Evolutionary conservation across 2,888 invertebrate genomes (phyloP), one percentile per base, ranked within the genome.

Genomic region (Allacma fusca): DNA sequence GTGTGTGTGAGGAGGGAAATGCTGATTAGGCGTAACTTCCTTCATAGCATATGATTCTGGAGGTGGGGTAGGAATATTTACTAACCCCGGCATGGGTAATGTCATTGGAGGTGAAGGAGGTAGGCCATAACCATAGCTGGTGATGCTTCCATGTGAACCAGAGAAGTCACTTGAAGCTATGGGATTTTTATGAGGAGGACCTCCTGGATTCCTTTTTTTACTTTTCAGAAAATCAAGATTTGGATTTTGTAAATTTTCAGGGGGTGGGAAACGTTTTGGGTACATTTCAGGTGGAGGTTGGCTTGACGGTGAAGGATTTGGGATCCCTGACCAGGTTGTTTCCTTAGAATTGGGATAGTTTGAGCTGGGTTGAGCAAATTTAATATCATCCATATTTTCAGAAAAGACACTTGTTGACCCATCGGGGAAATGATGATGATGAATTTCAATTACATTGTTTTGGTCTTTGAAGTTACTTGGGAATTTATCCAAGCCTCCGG

Each of bases 1-100:
- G 67, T 84, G 84, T 24, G 80, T 79, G 71, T 83, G 83, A 29
- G 83, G 79, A 24, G 84, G 83, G 50, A 79, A 84, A 40, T 82
- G 80, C 26, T 75, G 79, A 59, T 80, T 75, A 23, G 81, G 80
- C 7, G 76, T 79, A 1, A 81, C 80, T 79, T 80, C 74, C 23
- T 75, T 81, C 59, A 80, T 70, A 19, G 81, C 81, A 26, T 79
- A 26, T 2, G 79, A 50, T 40, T 79, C 81, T 5, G 79, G 64
- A 0, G 82, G 82, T 64, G 82, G 82, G 44, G 78, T 78, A 28
- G 81, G 81, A 5, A 81, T 75, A 59, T 68, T 79, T 19, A 79
- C 80, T 24, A 81, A 75, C 1, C 81, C 81, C 5, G 81, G 79
- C 79, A 81, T 79, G 16, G 81, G 79, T 16, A 79, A 40, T 26